Evolutionary conservation across 2,797 vertebrate species (phyloP).

Genomic region (Enteromius trimaculatus): DNA sequence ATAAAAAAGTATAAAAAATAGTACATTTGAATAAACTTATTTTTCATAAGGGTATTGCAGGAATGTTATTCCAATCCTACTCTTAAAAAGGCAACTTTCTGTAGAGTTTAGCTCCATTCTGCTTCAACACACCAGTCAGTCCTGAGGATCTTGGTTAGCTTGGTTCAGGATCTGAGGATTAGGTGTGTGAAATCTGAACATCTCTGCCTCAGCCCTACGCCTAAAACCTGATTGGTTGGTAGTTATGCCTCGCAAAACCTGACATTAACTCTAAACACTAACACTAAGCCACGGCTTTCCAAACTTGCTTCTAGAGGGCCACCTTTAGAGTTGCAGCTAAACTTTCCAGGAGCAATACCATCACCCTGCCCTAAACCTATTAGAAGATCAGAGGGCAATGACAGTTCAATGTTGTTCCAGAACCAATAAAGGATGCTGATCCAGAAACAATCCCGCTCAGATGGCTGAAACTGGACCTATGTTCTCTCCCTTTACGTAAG

Average conservation of each 20-base stretch:
- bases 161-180: not conserved
- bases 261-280: not conserved
- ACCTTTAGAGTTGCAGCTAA: not conserved
- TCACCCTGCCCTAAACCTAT: not conserved
- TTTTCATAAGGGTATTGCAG: no score
- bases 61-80: not conserved
- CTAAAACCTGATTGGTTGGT: not conserved
- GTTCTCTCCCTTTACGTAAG: not conserved
- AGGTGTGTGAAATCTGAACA: not conserved
- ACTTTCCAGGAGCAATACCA: not conserved
- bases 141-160: not conserved
- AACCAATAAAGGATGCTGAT: not conserved
- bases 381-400: not conserved
- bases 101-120: not conserved
- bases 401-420: not conserved
- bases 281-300: no score
- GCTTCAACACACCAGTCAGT: not conserved
- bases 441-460: not conserved
- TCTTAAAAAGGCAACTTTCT: not conserved
- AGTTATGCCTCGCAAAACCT: not conserved
- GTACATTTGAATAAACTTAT: no score
- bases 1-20: no score
- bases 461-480: not conserved
- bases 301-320: no score
- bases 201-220: not conserved